phyloP scores from a whole-genome alignment of 2,888 invertebrate genomes.

The Stomorhina lunata region DNA sequence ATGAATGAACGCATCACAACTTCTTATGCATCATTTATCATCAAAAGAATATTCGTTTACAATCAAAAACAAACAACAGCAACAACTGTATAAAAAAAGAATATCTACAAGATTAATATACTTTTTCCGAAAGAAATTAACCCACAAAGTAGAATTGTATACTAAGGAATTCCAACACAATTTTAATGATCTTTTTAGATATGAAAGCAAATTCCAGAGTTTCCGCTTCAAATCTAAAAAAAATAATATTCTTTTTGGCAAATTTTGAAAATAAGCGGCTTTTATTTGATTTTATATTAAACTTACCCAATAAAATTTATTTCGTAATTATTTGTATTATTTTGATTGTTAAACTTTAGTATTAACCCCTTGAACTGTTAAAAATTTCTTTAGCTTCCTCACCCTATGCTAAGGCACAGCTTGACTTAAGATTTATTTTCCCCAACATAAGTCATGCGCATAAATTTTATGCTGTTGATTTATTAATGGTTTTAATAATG shows the following conservation, averaged over 20 bases:
- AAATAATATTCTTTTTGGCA: background rate
- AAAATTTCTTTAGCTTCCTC: conserved; percentile 36
- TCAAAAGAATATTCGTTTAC: conserved; percentile 72
- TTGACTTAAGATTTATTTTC: conserved; percentile 76
- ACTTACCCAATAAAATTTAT: too few species aligned
- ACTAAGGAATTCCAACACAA: conserved; percentile 37
- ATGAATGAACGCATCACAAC: conserved; percentile 66
- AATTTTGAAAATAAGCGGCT: conserved; percentile 24
- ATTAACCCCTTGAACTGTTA: conserved; percentile 37
- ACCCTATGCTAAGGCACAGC: conserved; percentile 66
- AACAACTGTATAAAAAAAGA: conserved; percentile 66
- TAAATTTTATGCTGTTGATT: conserved; percentile 71
- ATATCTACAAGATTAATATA: conserved; percentile 73
- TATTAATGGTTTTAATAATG: conserved; percentile 76
- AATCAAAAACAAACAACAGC: conserved; percentile 42
- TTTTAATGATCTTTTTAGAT: conserved; percentile 52
- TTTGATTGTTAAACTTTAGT: too few species aligned
- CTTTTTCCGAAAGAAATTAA: conserved; percentile 79
- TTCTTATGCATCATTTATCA: conserved; percentile 77
- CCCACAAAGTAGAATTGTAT: conserved; percentile 69
- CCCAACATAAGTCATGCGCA: conserved; percentile 74
- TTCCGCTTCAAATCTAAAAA: conserved; percentile 8
- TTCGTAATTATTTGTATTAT: too few species aligned
- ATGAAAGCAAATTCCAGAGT: conserved; percentile 29
- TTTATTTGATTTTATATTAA: conserved; percentile 54